These are phyloP conservation scores for Actinostola sp. DNA, from an alignment of 92 coral and sea anemone genomes.

Conservation along the genomic window DNA sequence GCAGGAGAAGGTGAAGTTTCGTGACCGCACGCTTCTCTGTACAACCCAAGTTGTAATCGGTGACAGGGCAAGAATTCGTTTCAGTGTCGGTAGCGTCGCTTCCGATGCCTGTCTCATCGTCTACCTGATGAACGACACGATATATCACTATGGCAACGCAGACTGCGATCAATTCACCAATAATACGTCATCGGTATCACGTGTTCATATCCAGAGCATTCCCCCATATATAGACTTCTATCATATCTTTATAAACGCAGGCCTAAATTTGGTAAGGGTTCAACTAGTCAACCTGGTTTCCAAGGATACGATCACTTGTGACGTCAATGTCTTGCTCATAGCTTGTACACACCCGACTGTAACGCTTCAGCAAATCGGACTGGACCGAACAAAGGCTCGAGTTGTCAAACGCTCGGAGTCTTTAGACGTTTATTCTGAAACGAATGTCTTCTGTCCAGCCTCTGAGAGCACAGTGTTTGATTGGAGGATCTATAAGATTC, in stretches of 20 bases:
- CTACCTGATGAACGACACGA: conserved; percentile 46
- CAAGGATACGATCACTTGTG: conserved; percentile 27
- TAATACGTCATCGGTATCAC: conserved; percentile 3
- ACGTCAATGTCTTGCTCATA: conserved; percentile 54
- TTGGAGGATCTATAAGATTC: conserved; percentile 44
- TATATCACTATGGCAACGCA: conserved; percentile 48
- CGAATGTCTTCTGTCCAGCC: conserved; percentile 65
- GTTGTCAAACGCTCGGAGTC: conserved; percentile 23
- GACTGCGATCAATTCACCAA: not conserved
- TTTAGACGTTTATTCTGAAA: conserved; percentile 43
- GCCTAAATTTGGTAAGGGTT: conserved; percentile 29
- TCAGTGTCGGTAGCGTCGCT: conserved; percentile 37
- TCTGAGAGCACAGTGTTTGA: conserved; percentile 48
- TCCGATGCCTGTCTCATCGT: conserved; percentile 54
- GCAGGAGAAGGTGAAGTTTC: conserved; percentile 37
- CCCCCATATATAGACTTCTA: conserved; percentile 16
- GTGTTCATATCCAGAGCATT: conserved; percentile 12
- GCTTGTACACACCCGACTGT: conserved; percentile 63
- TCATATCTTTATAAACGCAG: conserved; percentile 36
- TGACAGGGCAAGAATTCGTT: conserved; percentile 36
- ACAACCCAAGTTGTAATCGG: conserved; percentile 40
- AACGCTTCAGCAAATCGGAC: conserved; percentile 36
- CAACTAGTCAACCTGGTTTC: conserved; percentile 55
- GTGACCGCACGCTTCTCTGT: conserved; percentile 32
- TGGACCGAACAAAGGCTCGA: conserved; percentile 6